Conservation (phyloP, 2,113 vertebrate genomes). For the Trogon surrucura region DNA sequence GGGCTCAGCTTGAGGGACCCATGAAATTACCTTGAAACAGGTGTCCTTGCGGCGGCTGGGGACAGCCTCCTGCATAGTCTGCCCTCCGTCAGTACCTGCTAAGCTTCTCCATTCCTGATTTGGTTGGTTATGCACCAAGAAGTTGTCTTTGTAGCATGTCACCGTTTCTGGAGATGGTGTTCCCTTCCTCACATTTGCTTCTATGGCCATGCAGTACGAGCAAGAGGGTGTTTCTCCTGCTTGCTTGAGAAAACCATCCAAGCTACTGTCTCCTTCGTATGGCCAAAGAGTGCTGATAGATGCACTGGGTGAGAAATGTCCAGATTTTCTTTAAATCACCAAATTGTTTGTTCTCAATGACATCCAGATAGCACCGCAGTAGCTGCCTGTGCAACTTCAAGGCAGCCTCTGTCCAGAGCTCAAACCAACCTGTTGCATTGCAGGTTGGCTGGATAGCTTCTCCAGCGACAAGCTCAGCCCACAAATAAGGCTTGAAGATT, state of each 20-base stretch:
- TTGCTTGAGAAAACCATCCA: not conserved
- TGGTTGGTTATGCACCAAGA: not conserved
- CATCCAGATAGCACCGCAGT: too few relatives aligned
- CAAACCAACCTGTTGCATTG: not conserved
- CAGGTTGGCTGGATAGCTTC: not conserved
- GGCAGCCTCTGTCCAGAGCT: not conserved
- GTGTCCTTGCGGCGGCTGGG: not conserved
- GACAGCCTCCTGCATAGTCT: not conserved
- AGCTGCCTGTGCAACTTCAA: not conserved
- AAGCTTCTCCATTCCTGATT: not conserved
- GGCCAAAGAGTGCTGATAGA: not conserved
- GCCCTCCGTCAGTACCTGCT: not conserved
- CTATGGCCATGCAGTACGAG: not conserved
- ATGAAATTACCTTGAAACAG: not conserved
- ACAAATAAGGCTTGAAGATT: not conserved
- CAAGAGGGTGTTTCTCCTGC: not conserved
- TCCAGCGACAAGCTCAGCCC: not conserved
- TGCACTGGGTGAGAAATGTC: not conserved
- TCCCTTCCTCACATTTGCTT: not conserved
- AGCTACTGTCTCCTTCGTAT: not conserved
- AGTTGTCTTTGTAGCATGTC: not conserved
- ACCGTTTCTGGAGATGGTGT: fast-evolving
- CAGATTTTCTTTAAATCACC: not conserved
- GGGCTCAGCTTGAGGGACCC: not conserved
- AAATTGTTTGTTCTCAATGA: not conserved